Conservation (phyloP, 1,140 invertebrate species). For the Bombus haemorrhoidalis region DNA sequence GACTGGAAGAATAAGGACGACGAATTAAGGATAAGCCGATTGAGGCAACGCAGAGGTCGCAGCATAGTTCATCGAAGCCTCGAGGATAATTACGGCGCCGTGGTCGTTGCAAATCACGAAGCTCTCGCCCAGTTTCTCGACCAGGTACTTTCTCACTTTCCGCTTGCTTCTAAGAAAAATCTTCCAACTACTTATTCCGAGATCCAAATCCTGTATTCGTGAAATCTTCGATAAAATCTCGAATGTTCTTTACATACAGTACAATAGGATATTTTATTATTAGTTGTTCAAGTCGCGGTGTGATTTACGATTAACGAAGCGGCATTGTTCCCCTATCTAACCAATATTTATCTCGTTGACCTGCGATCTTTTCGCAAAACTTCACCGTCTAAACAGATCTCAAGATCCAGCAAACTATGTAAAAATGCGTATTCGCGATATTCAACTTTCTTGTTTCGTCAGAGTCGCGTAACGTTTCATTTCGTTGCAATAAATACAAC, state of each 20-base stretch:
- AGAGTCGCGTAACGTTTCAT: too few relatives aligned
- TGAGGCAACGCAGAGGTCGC: conserved; percentile 89
- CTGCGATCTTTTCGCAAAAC: too few relatives aligned
- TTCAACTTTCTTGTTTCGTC: too few relatives aligned
- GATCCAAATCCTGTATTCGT: neutral
- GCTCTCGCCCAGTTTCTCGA: conserved; percentile 92
- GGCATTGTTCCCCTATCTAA: too few relatives aligned
- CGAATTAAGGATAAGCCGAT: conserved; percentile 81
- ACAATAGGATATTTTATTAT: too few relatives aligned
- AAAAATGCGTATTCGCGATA: too few relatives aligned
- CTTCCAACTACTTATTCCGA: neutral
- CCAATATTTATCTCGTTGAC: too few relatives aligned
- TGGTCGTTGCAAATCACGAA: conserved; percentile 94
- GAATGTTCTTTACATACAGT: neutral
- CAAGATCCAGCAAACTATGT: too few relatives aligned
- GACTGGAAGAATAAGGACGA: conserved; percentile 81
- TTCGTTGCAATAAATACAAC: neutral
- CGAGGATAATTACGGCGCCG: conserved; percentile 94
- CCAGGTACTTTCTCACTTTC: conserved; percentile 84
- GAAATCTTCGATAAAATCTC: neutral
- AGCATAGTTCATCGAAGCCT: conserved; percentile 91
- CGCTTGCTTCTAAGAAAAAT: neutral
- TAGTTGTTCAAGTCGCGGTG: too few relatives aligned
- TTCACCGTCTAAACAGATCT: too few relatives aligned
- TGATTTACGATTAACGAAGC: too few relatives aligned